Evolutionary conservation across 2,113 vertebrate species (phyloP).

Genomic region (Albula glossodonta): DNA sequence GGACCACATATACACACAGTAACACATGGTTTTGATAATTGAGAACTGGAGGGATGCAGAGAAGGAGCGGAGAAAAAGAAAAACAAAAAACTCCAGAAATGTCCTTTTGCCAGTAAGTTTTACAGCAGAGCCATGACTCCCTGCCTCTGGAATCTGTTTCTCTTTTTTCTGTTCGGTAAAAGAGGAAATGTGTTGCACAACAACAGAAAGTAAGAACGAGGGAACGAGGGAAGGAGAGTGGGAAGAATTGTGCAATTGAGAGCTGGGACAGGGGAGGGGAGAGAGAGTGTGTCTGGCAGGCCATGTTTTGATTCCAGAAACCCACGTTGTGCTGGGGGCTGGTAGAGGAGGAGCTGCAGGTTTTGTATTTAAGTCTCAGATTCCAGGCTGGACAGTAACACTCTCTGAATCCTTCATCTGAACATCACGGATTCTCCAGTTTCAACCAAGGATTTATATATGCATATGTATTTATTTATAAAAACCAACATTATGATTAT

Average conservation of each 20-base stretch:
- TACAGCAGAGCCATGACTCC: conserved; percentile 43
- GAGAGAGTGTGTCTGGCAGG: neutral
- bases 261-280: neutral
- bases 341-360: conserved; percentile 16
- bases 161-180: conserved; percentile 23
- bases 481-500: no score
- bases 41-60: neutral
- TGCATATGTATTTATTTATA: no score
- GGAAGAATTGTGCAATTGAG: conserved; percentile 24
- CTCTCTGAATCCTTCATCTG: neutral
- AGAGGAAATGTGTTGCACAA: conserved; percentile 43
- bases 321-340: conserved; percentile 15
- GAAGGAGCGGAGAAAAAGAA: conserved; percentile 1
- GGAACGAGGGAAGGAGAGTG: neutral
- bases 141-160: conserved; percentile 41
- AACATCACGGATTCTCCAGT: neutral
- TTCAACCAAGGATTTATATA: neutral
- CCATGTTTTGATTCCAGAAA: conserved; percentile 22
- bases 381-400: neutral
- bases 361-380: conserved; percentile 7
- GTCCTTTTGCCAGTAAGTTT: conserved; percentile 36
- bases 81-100: conserved; percentile 40
- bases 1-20: neutral
- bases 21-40: conserved; percentile 30
- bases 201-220: conserved; percentile 5